A percentile compares a stretch with the other conserved stretches of the same genome.
These are phyloP conservation scores for Aleiodes leptofemur DNA, from an alignment of 2,888 invertebrate species.

Conservation along the genomic window DNA sequence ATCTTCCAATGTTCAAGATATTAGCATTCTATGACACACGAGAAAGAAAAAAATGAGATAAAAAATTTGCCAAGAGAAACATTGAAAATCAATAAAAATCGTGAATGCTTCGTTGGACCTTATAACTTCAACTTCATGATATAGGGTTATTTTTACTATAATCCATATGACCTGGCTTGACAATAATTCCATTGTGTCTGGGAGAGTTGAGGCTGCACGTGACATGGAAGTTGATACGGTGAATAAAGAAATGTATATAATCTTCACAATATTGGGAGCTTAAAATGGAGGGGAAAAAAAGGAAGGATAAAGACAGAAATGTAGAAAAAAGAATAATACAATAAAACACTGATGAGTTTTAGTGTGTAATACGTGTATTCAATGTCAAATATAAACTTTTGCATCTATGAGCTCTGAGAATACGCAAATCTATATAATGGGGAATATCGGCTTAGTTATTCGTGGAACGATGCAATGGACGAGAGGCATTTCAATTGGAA, in stretches of 20 bases:
- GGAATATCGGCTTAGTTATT: background rate
- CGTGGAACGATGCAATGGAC: background rate
- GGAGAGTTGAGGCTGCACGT: conserved; percentile 43
- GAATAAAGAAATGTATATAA: conserved; percentile 32
- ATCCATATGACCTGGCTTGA: conserved; percentile 1
- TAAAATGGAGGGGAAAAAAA: background rate
- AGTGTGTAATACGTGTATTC: background rate
- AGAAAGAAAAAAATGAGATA: too few relatives aligned
- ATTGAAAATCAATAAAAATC: too few relatives aligned
- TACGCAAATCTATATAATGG: background rate
- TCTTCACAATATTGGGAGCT: conserved; percentile 20
- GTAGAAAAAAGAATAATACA: background rate
- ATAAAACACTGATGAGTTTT: too few relatives aligned
- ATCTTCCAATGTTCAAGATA: too few relatives aligned
- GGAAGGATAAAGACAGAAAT: background rate
- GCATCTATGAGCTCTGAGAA: background rate
- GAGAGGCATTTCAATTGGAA: background rate
- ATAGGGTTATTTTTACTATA: background rate
- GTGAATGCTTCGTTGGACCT: too few relatives aligned
- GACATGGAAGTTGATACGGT: conserved; percentile 33
- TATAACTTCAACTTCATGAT: background rate
- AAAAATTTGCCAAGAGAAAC: too few relatives aligned
- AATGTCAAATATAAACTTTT: background rate
- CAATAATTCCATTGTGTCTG: conserved; percentile 33
- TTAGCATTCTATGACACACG: too few relatives aligned